Conservation (phyloP, 2,797 vertebrate species). For the Synaphobranchus kaupii region DNA sequence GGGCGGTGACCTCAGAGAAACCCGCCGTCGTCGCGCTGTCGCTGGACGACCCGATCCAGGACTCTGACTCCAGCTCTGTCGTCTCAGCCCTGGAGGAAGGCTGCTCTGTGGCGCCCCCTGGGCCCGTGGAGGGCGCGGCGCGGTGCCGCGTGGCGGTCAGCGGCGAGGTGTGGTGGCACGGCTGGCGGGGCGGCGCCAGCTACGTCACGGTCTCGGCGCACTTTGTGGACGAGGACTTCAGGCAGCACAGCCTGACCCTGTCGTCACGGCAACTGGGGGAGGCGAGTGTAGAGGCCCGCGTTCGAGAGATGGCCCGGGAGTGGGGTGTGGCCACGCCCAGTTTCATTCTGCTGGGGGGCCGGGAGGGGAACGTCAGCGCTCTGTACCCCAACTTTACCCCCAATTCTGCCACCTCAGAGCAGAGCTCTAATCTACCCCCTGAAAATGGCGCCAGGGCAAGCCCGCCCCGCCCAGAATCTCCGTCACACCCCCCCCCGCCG, state of each 20-base stretch:
- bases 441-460: conserved; percentile 31
- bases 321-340: conserved; percentile 66
- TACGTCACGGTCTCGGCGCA: conserved; percentile 72
- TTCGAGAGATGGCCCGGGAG: conserved; percentile 61
- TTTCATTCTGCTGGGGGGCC: conserved; percentile 60
- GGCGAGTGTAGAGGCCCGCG: conserved; percentile 51
- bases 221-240: conserved; percentile 65
- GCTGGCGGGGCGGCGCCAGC: conserved; percentile 55
- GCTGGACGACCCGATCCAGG: not conserved
- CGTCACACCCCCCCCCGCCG: not conserved
- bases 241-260: conserved; percentile 62
- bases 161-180: conserved; percentile 65
- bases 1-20: not conserved
- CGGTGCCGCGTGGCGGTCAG: conserved; percentile 59
- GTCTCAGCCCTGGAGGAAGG: conserved; percentile 47
- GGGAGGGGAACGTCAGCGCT: conserved; percentile 39
- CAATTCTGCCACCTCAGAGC: conserved; percentile 49
- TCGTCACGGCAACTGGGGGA: conserved; percentile 50
- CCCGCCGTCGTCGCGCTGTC: not conserved
- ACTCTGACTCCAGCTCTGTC: conserved; percentile 50
- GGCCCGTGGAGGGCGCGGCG: conserved; percentile 30
- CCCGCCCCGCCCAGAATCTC: conserved; percentile 33
- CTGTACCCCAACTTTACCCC: conserved; percentile 61
- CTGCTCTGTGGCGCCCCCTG: conserved; percentile 19
- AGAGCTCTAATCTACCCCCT: conserved; percentile 30